Conservation (phyloP, 2,888 invertebrate genomes). For the Chydorus sphaericus region DNA sequence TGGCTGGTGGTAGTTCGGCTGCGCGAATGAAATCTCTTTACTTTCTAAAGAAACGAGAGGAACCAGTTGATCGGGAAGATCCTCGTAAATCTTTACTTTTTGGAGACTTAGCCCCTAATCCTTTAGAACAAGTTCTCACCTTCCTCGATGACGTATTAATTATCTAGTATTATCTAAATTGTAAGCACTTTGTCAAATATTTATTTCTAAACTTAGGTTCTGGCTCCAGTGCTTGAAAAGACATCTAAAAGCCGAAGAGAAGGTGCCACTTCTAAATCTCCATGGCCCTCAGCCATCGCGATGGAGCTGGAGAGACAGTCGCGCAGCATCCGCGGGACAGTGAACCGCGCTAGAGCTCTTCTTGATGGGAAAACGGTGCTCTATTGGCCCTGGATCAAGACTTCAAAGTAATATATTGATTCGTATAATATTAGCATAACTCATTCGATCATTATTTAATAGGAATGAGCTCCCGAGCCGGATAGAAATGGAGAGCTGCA, state of each 20-base stretch:
- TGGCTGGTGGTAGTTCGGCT: conserved; percentile 40
- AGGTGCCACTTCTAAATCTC: conserved; percentile 30
- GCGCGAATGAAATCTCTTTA: conserved; percentile 55
- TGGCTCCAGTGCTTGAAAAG: conserved; percentile 59
- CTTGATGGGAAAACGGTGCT: conserved; percentile 77
- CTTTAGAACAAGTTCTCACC: conserved; percentile 41
- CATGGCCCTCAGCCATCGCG: neutral
- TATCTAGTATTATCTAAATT: no score
- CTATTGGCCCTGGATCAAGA: conserved; percentile 76
- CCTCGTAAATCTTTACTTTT: conserved; percentile 48
- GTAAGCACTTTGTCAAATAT: no score
- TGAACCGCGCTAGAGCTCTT: conserved; percentile 86
- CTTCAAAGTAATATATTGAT: neutral
- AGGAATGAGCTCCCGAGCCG: neutral
- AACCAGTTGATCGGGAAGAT: conserved; percentile 43
- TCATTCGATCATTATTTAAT: no score
- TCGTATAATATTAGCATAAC: no score
- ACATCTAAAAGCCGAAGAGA: conserved; percentile 18
- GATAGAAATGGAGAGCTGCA: conserved; percentile 4
- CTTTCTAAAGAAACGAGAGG: conserved; percentile 59
- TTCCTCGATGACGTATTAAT: conserved; percentile 18
- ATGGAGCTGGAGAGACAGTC: conserved; percentile 84
- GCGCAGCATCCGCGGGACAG: conserved; percentile 77
- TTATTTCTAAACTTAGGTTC: conserved; percentile 41
- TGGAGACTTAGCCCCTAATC: conserved; percentile 75